Conservation (phyloP, 2,797 vertebrate species). For the Poeciliopsis presidionis region DNA sequence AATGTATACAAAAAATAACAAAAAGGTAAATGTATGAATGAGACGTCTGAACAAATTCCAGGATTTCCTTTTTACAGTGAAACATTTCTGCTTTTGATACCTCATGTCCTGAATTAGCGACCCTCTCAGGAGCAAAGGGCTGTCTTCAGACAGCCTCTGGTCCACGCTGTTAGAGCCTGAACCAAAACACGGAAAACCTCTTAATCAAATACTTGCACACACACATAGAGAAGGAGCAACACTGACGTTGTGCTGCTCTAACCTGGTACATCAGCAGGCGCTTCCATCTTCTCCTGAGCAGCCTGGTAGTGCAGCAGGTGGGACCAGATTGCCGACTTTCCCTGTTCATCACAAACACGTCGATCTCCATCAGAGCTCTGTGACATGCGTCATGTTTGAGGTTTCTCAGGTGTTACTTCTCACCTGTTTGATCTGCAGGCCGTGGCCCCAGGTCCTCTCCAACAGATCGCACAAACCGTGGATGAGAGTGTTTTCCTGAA, state of each 20-base stretch:
- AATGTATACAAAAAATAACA: neutral
- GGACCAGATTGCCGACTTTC: constrained; percentile 97
- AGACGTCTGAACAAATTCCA: constrained; percentile 1
- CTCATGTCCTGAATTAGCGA: constrained; percentile 96
- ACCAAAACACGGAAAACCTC: constrained; percentile 15
- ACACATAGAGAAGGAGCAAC: neutral
- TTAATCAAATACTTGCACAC: neutral
- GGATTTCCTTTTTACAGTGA: neutral
- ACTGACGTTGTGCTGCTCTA: constrained; percentile 39
- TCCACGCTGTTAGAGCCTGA: constrained; percentile 84
- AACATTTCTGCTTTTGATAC: constrained; percentile 58
- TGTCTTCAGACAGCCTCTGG: constrained; percentile 84
- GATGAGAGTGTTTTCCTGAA: constrained; percentile 96
- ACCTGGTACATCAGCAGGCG: constrained; percentile 87
- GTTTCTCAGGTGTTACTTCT: constrained; percentile 23
- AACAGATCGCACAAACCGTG: constrained; percentile 95
- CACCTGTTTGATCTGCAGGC: constrained; percentile 96
- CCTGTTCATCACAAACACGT: constrained; percentile 76
- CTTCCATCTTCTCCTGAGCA: constrained; percentile 87
- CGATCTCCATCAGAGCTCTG: constrained; percentile 9
- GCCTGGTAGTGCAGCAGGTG: constrained; percentile 95
- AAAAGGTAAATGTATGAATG: neutral
- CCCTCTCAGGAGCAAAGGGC: constrained; percentile 81
- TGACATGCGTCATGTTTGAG: neutral
- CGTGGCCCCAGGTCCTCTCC: constrained; percentile 98